These are phyloP conservation scores for Siphlonurus alternatus DNA, from an alignment of 2,888 invertebrate genomes.

Conservation along the genomic window DNA sequence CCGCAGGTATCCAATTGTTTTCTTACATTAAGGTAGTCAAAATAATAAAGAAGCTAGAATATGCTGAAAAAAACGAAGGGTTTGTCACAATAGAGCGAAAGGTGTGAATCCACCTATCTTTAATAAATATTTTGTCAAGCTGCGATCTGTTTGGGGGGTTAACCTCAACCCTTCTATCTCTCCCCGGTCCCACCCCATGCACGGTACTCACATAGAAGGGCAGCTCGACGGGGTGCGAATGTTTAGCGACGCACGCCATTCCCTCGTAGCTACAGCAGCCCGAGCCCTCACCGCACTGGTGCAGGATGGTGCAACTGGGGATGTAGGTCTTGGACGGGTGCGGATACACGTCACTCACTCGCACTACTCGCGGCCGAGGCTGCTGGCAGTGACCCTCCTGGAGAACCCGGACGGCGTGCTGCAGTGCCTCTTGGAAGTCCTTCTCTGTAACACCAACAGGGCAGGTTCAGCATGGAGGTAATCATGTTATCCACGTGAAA, in stretches of 20 bases:
- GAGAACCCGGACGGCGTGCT: constrained; percentile 28
- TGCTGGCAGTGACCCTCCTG: constrained; percentile 41
- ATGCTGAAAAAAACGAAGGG: too few relatives aligned
- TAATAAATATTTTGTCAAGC: too few relatives aligned
- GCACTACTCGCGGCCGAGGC: constrained; percentile 59
- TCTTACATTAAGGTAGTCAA: too few relatives aligned
- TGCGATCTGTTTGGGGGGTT: too few relatives aligned
- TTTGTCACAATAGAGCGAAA: too few relatives aligned
- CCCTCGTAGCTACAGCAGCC: constrained; percentile 65
- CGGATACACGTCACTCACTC: constrained; percentile 53
- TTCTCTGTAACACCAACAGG: constrained; percentile 18
- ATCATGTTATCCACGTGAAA: too few relatives aligned
- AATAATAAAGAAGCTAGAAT: too few relatives aligned
- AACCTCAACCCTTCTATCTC: too few relatives aligned
- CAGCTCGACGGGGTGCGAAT: constrained; percentile 48
- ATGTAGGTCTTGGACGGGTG: constrained; percentile 55
- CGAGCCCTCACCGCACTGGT: constrained; percentile 72
- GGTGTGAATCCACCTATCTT: too few relatives aligned
- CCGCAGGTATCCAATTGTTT: too few relatives aligned
- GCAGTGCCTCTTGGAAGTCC: constrained; percentile 23
- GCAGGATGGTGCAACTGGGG: constrained; percentile 71
- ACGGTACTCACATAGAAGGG: constrained; percentile 71
- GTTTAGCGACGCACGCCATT: constrained; percentile 61
- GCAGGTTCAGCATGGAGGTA: too few relatives aligned
- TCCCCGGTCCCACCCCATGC: too few relatives aligned